A percentile compares a stretch with the other conserved stretches of the same genome.
Evolutionary conservation across 2,113 vertebrate species (phyloP).

Genomic region (Lepus europaeus): DNA sequence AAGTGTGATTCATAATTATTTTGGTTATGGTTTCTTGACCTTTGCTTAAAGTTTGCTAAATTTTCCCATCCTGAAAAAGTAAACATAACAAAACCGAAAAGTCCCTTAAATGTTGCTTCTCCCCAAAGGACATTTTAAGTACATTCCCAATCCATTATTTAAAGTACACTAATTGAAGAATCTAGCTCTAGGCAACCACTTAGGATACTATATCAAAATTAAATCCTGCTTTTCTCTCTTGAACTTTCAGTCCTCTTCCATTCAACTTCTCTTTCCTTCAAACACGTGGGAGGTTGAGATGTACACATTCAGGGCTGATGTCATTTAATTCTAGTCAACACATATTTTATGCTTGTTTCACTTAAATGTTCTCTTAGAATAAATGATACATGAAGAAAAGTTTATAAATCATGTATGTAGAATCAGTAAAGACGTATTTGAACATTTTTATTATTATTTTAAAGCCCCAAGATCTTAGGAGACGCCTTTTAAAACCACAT

Average conservation of each 20-base stretch:
- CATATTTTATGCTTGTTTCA: background rate
- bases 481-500: background rate
- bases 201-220: background rate
- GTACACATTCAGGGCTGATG: too few relatives aligned
- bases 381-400: background rate
- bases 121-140: background rate
- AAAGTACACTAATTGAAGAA: constrained; percentile 18
- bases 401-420: background rate
- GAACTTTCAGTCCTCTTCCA: background rate
- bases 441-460: background rate
- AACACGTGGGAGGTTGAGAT: background rate
- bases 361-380: background rate
- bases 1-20: background rate
- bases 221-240: background rate
- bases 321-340: background rate
- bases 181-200: background rate
- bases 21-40: background rate
- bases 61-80: background rate
- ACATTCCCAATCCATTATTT: background rate
- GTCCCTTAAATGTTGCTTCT: background rate
- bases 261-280: background rate
- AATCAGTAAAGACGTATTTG: background rate
- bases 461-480: background rate
- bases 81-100: background rate
- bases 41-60: constrained; percentile 14